Conservation (phyloP, 2,888 invertebrate species). For the Phasia obesa region DNA sequence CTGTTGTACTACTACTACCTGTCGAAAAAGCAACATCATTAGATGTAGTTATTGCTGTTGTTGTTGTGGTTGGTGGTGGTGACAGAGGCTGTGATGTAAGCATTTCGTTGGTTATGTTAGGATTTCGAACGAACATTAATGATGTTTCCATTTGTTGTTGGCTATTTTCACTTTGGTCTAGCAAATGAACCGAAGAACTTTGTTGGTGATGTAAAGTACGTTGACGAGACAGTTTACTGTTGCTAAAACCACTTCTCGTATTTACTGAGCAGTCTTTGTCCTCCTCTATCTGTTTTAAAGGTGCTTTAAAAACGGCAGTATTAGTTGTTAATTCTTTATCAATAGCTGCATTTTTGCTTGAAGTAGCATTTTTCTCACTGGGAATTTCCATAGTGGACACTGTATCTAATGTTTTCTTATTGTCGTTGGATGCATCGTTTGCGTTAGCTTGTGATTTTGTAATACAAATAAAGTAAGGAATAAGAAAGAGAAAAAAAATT, state of each 20-base stretch:
- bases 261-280: slow-evolving; percentile 25
- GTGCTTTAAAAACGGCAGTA: slow-evolving; percentile 68
- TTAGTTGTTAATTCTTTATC: slow-evolving; percentile 71
- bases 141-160: slow-evolving; percentile 80
- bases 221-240: slow-evolving; percentile 77
- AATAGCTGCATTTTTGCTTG: slow-evolving; percentile 39
- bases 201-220: slow-evolving; percentile 79
- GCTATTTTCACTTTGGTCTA: slow-evolving; percentile 73
- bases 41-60: slow-evolving; percentile 68
- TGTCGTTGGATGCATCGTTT: slow-evolving; percentile 32
- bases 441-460: slow-evolving; percentile 3
- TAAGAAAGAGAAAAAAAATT: neutral
- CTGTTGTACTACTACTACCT: slow-evolving; percentile 36
- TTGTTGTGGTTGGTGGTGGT: slow-evolving; percentile 66
- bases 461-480: neutral
- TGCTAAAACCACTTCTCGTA: slow-evolving; percentile 71
- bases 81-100: slow-evolving; percentile 60
- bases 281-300: slow-evolving; percentile 60
- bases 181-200: slow-evolving; percentile 71
- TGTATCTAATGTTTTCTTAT: slow-evolving; percentile 39
- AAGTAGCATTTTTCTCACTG: slow-evolving; percentile 19
- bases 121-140: slow-evolving; percentile 76
- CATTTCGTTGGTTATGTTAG: slow-evolving; percentile 70
- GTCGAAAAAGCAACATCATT: slow-evolving; percentile 67
- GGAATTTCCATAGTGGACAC: slow-evolving; percentile 5